Evolutionary conservation across 2,113 vertebrate genomes (phyloP).

Genomic region (Eudyptes chrysolophus): DNA sequence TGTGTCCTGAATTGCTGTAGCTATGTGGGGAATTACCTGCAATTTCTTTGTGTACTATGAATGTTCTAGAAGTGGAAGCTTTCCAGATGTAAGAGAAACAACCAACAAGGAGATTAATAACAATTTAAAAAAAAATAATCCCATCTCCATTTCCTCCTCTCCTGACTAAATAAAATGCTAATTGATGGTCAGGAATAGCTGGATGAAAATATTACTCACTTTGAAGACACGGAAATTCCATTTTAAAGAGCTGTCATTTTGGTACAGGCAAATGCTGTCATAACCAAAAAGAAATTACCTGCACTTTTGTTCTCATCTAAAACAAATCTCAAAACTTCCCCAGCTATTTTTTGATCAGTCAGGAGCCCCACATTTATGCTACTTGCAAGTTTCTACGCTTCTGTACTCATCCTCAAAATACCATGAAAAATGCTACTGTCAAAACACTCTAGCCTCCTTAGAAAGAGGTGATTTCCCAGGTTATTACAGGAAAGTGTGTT

Average conservation of each 20-base stretch:
- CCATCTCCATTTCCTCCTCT: neutral
- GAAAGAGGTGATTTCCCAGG: neutral
- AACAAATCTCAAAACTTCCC: neutral
- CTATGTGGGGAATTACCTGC: neutral
- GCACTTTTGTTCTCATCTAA: neutral
- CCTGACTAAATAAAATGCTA: neutral
- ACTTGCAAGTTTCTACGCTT: neutral
- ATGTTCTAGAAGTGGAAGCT: neutral
- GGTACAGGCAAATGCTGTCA: neutral
- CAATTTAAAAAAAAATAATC: neutral
- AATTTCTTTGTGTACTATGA: neutral
- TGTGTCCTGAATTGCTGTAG: neutral
- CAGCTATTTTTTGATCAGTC: neutral
- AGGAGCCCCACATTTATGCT: neutral
- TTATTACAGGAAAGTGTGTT: neutral
- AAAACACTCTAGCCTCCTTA: neutral
- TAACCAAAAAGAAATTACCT: neutral
- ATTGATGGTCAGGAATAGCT: neutral
- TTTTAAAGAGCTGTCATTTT: neutral
- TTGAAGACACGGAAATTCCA: neutral
- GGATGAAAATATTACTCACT: neutral
- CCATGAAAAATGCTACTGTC: neutral
- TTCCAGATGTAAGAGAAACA: neutral
- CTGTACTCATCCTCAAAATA: neutral
- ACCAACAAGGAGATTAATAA: neutral